Evolutionary conservation across 2,113 vertebrate genomes (phyloP).

Genomic region (Raja brachyura): DNA sequence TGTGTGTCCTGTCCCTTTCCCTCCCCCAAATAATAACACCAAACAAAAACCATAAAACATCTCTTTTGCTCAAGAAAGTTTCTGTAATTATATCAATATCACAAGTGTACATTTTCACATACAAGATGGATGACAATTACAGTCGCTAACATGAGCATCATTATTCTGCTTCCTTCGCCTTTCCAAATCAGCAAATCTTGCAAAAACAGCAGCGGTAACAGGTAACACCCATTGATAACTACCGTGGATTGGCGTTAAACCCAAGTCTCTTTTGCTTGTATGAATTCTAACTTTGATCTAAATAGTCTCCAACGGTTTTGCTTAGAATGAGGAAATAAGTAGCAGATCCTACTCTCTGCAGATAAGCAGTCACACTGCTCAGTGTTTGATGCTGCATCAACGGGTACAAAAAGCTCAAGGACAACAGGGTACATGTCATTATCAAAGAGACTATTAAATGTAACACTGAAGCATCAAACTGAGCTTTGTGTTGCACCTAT

Average conservation of each 20-base stretch:
- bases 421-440: background rate
- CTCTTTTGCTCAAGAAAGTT: constrained; percentile 32
- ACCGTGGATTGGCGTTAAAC: background rate
- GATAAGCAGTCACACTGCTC: background rate
- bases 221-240: background rate
- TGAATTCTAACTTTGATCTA: background rate
- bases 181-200: background rate
- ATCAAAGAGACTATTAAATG: background rate
- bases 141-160: background rate
- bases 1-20: constrained; percentile 18
- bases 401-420: background rate
- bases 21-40: constrained; percentile 1
- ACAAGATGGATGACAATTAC: constrained; percentile 31
- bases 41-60: constrained; percentile 33
- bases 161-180: background rate
- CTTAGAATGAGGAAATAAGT: background rate
- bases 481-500: background rate
- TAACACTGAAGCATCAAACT: background rate
- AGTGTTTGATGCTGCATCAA: background rate
- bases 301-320: background rate
- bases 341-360: background rate
- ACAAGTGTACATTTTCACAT: constrained; percentile 35
- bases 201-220: background rate
- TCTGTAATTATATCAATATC: constrained; percentile 36
- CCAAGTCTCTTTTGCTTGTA: background rate